Percentiles rank a stretch among this genome's conserved stretches.
Evolutionary conservation across 1,140 invertebrate genomes (phyloP).

Genomic region (Zeugodacus cucurbitae): DNA sequence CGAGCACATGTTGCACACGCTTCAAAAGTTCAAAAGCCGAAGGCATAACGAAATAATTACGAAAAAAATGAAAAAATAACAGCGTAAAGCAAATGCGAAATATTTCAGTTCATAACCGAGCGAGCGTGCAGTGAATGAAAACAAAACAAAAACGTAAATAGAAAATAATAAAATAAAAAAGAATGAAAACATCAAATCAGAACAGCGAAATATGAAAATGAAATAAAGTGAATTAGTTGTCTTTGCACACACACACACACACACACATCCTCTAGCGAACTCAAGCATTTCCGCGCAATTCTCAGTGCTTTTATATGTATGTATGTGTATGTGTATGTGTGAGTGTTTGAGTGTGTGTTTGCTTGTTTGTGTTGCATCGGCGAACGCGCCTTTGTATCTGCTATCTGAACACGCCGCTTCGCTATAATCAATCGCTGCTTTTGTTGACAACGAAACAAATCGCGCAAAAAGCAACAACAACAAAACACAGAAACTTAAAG

Average conservation of each 20-base stretch:
- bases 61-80: too few relatives aligned
- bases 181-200: not conserved
- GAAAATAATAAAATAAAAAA: not conserved
- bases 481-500: not conserved
- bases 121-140: not conserved
- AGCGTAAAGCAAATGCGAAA: not conserved
- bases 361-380: not conserved
- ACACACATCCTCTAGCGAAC: not conserved
- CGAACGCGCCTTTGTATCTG: not conserved
- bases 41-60: not conserved
- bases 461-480: not conserved
- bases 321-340: not conserved
- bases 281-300: not conserved
- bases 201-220: not conserved
- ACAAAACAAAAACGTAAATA: not conserved
- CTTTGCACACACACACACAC: not conserved
- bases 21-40: not conserved
- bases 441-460: not conserved
- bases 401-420: not conserved
- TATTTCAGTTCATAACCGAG: not conserved
- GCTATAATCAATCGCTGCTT: slow-evolving; percentile 16
- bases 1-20: slow-evolving; percentile 5
- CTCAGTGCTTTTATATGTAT: not conserved
- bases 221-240: not conserved
- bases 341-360: not conserved